Base-by-base conservation (phyloP, 2,797 vertebrate species). In the Hylomyscus alleni region DNA sequence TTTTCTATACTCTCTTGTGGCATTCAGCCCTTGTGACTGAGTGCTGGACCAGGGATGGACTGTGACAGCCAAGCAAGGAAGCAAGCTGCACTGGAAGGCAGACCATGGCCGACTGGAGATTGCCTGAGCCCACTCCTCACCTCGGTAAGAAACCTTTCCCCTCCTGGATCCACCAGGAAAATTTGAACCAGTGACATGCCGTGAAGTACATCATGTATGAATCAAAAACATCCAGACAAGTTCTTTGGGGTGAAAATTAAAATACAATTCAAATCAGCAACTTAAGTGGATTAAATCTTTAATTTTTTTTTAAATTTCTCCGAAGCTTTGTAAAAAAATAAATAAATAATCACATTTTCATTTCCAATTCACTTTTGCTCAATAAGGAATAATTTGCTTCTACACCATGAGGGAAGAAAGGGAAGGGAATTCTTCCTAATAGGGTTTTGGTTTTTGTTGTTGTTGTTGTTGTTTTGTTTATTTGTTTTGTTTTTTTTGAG, bases 141-240 rank as follows among this genome's bases (percentile, higher is more conserved):
- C 73, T 11, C 56, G 17, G 40, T 40, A 54, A 8, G 20, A 24
- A 34, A 17, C 17, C 86, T 60, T 19, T 65, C 12, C 6, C 0
- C 6, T 8, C 12, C 56, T n/a, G 3, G 11, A 52, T 60, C 50
- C 58, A 14, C 9, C 12, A 52, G 44, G 77, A 44, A 9, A 6
- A 6, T 24, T 50, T 15, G 10, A 67, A 37, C 0, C 1, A 17
- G 13, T 1, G 0, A 24, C 50, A 5, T 26, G 34, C 11, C 0
- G 4, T 19, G 10, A 76, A 83, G 11, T 9, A 47, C 17, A 19
- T 14, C 47, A 82, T 8, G 3, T 47, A 26, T 44, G 56, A 82
- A 58, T 19, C 19, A 26, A 2, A 19, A 31, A 29, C 15, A 73
- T 75, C 17, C 6, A 31, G 22, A 22, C n/a, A 9, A 37, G 52